Evolutionary conservation across 1,140 invertebrate genomes (phyloP).

Genomic region (Dendrolimus kikuchii): DNA sequence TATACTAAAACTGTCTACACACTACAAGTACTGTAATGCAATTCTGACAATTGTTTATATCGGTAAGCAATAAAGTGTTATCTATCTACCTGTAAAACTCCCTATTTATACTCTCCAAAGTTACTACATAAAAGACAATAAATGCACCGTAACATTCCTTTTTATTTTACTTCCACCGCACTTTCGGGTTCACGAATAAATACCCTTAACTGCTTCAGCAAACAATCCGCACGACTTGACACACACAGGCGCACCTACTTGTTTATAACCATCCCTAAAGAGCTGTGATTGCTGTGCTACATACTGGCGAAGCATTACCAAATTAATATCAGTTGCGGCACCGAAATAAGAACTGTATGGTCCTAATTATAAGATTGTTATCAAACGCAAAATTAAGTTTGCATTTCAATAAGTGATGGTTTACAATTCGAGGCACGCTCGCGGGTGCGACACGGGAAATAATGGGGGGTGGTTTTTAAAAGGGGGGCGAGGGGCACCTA

Average conservation of each 20-base stretch:
- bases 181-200: too few species aligned
- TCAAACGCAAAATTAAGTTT: conserved; percentile 7
- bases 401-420: conserved; percentile 15
- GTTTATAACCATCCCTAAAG: conserved; percentile 19
- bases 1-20: too few species aligned
- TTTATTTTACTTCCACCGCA: too few species aligned
- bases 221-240: conserved; percentile 11
- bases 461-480: conserved; percentile 7
- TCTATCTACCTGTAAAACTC: too few species aligned
- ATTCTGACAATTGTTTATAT: too few species aligned
- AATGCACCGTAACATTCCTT: too few species aligned
- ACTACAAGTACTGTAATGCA: too few species aligned
- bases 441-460: conserved; percentile 17
- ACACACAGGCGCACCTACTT: conserved; percentile 13
- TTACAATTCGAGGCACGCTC: conserved; percentile 16
- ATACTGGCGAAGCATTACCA: conserved; percentile 5
- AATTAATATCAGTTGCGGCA: not conserved
- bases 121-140: too few species aligned
- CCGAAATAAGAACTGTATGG: not conserved
- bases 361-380: not conserved
- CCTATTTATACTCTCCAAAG: too few species aligned
- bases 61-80: too few species aligned
- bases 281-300: conserved; percentile 17
- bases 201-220: not conserved
- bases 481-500: conserved; percentile 10